Evolutionary conservation across 30 jellyfish, hydroid and myxozoan species (phyloP), one percentile per base, ranked within the genome.

Genomic region (Morbakka virulenta): DNA sequence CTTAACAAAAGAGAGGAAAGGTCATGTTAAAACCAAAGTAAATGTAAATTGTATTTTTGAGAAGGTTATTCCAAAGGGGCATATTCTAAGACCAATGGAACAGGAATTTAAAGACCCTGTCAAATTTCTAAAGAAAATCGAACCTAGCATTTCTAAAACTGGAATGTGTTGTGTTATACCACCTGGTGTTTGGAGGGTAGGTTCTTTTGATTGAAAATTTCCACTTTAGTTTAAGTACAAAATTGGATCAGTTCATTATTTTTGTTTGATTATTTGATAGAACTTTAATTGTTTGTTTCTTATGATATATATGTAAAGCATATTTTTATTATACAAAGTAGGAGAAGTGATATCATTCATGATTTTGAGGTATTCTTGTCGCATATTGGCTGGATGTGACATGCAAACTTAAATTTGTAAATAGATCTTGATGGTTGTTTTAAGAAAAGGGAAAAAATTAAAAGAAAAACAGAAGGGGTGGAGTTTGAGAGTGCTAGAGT

Each of bases 161-260:
- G 95, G 95, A 1, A 76, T 76, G 26, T 74, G 95, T 53, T 57
- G 67, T 20, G 20, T 84, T n/a, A 85, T 84, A 9, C 95, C 95
- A 2, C 95, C 95, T 1, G 95, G 69, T 65, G 95, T 84, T 2
- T 84, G 95, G 95, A 84, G 76, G 87, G 95, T 84, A 75, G 22
- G 71, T 26, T 1, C 12, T 64, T 17, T n/a, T n/a, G n/a, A n/a
- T n/a, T n/a, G n/a, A n/a, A n/a, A n/a, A n/a, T n/a, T n/a, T n/a
- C n/a, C n/a, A n/a, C n/a, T 52, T 28, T n/a, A 17, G 26, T 52
- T 52, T 52, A 32, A n/a, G 4, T 4, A n/a, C 69, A 3, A 4
- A 52, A n/a, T 52, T 17, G 26, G 4, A 28, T 52, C 26, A 51
- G 32, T 26, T 61, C 26, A 35, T 26, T 3, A 50, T 70, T 35